These are phyloP conservation scores for Aethina tumida DNA, from an alignment of 1,140 invertebrate species.

Conservation along the genomic window DNA sequence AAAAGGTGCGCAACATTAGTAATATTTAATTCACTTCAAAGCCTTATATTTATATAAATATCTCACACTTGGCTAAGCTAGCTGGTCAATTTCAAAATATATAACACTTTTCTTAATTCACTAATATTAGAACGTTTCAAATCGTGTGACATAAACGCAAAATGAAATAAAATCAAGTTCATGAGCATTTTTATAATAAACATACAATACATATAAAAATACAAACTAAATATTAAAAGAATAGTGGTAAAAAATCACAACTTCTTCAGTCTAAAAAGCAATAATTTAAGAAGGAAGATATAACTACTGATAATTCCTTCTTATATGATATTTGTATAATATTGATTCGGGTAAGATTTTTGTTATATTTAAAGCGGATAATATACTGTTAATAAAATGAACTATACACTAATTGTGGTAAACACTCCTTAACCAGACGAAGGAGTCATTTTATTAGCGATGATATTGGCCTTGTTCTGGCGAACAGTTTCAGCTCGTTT, in stretches of 20 bases:
- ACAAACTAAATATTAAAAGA: not conserved
- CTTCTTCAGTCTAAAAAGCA: constrained; percentile 1
- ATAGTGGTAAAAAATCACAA: constrained; percentile 3
- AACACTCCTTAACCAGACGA: constrained; percentile 45
- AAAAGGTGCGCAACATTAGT: constrained; percentile 15
- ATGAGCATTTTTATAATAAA: constrained; percentile 12
- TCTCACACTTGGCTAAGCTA: constrained; percentile 26
- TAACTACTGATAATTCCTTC: not conserved
- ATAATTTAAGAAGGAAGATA: not conserved
- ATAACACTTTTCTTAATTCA: constrained; percentile 6
- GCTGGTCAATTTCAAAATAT: constrained; percentile 26
- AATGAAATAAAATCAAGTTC: constrained; percentile 7
- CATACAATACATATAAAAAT: constrained; percentile 2
- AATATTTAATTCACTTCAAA: constrained; percentile 14
- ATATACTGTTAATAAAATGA: no score
- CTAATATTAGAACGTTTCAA: not conserved
- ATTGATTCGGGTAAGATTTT: not conserved
- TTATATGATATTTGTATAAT: constrained; percentile 2
- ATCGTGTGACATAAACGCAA: not conserved
- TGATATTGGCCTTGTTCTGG: constrained; percentile 65
- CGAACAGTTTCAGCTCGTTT: constrained; percentile 73
- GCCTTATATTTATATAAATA: not conserved
- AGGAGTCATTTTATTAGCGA: constrained; percentile 42
- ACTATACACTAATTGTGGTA: no score
- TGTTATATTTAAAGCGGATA: constrained; percentile 7